A percentile compares a stretch with the other conserved stretches of the same genome.
Conservation (phyloP, 2,888 invertebrate genomes). For the Melitaea athalia region DNA sequence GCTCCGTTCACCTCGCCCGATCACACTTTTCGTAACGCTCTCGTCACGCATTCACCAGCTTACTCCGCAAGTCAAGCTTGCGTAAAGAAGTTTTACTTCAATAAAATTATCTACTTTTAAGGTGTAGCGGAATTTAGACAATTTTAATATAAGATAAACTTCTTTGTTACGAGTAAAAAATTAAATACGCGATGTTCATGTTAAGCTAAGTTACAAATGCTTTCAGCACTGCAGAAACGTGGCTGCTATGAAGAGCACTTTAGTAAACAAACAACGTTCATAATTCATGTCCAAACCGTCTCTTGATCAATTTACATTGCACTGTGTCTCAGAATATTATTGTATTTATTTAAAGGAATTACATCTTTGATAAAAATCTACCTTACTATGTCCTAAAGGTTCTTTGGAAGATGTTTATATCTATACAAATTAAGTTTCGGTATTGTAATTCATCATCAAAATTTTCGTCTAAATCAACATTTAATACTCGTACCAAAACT, state of each 20-base stretch:
- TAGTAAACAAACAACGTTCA: conserved; percentile 9
- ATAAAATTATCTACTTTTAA: too few relatives aligned
- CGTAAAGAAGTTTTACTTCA: too few relatives aligned
- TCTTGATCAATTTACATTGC: conserved; percentile 10
- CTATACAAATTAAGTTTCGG: too few relatives aligned
- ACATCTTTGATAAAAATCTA: not conserved
- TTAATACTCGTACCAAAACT: too few relatives aligned
- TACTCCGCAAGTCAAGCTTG: too few relatives aligned
- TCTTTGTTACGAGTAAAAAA: not conserved
- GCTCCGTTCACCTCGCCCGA: too few relatives aligned
- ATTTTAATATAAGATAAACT: not conserved
- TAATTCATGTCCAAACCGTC: conserved; percentile 8
- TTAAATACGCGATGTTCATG: not conserved
- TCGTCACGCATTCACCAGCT: too few relatives aligned
- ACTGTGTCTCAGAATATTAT: conserved; percentile 9
- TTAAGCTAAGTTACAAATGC: conserved; percentile 1
- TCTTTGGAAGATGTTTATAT: too few relatives aligned
- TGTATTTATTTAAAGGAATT: not conserved
- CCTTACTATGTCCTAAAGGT: not conserved
- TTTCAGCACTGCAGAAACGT: not conserved
- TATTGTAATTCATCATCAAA: too few relatives aligned
- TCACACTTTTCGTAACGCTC: too few relatives aligned
- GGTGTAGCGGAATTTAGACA: too few relatives aligned
- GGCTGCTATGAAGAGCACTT: not conserved
- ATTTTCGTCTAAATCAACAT: too few relatives aligned